These are phyloP conservation scores for Pomatorhinus ruficollis DNA, from an alignment of 2,113 vertebrate species.

Conservation along the genomic window DNA sequence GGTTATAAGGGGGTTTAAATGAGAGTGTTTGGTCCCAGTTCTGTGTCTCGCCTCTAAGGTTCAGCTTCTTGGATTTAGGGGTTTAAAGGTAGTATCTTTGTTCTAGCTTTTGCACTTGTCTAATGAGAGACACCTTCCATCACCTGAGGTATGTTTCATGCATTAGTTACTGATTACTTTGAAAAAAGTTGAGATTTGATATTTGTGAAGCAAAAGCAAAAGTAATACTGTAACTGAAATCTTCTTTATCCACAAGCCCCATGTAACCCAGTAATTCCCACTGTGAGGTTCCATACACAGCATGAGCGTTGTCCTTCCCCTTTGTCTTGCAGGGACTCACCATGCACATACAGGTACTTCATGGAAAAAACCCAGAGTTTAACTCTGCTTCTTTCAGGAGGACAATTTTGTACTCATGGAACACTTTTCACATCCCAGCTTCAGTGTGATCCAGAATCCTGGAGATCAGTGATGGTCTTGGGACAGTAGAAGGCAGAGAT, in stretches of 20 bases:
- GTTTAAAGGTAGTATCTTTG: conserved; percentile 5
- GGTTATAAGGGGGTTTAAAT: background rate
- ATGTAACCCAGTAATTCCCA: conserved; percentile 8
- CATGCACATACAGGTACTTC: background rate
- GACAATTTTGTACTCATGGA: background rate
- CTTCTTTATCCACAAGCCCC: conserved; percentile 59
- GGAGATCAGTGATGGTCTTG: background rate
- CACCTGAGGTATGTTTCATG: conserved; percentile 11
- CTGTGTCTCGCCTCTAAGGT: background rate
- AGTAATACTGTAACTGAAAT: conserved; percentile 22
- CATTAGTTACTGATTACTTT: background rate
- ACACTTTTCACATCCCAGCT: background rate
- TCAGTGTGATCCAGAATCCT: background rate
- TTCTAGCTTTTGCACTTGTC: background rate
- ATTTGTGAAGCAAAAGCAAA: conserved; percentile 31
- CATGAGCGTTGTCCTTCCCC: background rate
- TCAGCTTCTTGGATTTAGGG: conserved; percentile 20
- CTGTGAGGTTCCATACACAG: background rate
- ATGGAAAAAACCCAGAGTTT: background rate
- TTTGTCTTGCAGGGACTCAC: background rate
- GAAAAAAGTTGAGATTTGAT: background rate
- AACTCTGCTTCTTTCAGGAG: background rate
- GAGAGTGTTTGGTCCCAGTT: background rate
- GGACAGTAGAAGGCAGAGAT: background rate
- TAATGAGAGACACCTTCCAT: background rate